Base-by-base conservation (phyloP, 2,797 vertebrate genomes). In the Threskiornis aethiopicus region DNA sequence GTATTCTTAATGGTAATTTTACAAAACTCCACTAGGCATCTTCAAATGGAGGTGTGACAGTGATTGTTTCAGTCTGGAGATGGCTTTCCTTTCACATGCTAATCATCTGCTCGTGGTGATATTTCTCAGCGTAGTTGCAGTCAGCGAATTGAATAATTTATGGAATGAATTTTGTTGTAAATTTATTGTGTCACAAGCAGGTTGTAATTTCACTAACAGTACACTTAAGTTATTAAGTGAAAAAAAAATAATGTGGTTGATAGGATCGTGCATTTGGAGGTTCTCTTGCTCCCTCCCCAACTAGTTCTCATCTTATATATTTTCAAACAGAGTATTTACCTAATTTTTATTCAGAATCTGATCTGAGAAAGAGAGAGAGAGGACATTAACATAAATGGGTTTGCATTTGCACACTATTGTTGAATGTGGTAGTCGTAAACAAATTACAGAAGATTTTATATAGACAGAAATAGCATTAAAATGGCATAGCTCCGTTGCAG, bases 121-220 rank as follows among this genome's bases (percentile, higher is more conserved):
- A 98, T 98, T 98, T 98, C 97, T 97, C 95, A 97, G 97, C 76
- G 75, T 97, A 95, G 96, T 96, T 97, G 97, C 97, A 98, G 98
- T 98, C 97, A 97, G 64, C 2, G 97, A 98, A 98, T 98, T 98
- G 98, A 98, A 98, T 98, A 98, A 98, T 98, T 98, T 98, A 98
- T 98, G 96, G 98, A 97, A 98, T 98, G 98, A 98, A 97, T 98
- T 98, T 98, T 98, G 98, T 97, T 98, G 98, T 97, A 98, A 98
- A 98, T 98, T 98, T 98, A 98, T 98, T 98, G 98, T 98, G 98
- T 98, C 98, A 98, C 98, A 98, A 98, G 98, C 97, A 98, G 97
- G 98, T 98, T 98, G 98, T 98, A 98, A 98, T 98, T 98, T 98
- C 98, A 98, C 98, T 98, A 98, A 98, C 98, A 97, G 98, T 98